Evolutionary conservation across 2,113 vertebrate species (phyloP), one percentile per base, ranked within the genome.

Genomic region (Trochalopteron elliotii): DNA sequence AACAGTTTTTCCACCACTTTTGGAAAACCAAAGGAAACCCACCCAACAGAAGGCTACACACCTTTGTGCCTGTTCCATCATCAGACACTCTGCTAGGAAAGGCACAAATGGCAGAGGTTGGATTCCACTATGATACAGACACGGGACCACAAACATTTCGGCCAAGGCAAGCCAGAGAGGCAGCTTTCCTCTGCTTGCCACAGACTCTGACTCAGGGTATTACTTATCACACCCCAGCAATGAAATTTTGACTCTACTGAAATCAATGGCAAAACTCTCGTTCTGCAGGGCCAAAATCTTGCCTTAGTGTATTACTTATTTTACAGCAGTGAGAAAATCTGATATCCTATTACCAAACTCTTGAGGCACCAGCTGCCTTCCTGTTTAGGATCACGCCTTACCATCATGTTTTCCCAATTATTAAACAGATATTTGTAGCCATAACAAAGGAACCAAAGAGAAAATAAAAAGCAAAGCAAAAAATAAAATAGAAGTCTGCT

Each of bases 351-450:
- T 93, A 90, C 44, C 64, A 90, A 93, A 81, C 18, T 83, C 82
- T 49, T 40, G 74, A 81, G 67, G 67, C 44, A 93, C 30, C 63
- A 93, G 56, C 35, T 77, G 71, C 55, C 31, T 90, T 96, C 63
- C 68, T 86, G 52, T 69, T 92, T 53, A 85, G 75, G 55, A 65
- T 87, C 45, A 65, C 0, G 0, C 3, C 5, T 67, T 87, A 47
- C 64, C 37, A 30, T 77, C 50, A 77, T 10, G 20, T 78, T 95
- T 94, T 94, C 60, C 59, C 44, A 91, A 68, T 49, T 88, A 89
- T 78, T 93, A 87, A 90, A 71, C 33, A 80, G 52, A 88, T 92
- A 88, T 70, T 94, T 96, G 20, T 52, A 83, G 20, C 30, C 47
- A 64, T 93, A 53, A 88, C 85, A 83, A 21, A 42, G 15, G 72